Evolutionary conservation across 2,888 invertebrate species (phyloP).

Genomic region (Nomada hirtipes): DNA sequence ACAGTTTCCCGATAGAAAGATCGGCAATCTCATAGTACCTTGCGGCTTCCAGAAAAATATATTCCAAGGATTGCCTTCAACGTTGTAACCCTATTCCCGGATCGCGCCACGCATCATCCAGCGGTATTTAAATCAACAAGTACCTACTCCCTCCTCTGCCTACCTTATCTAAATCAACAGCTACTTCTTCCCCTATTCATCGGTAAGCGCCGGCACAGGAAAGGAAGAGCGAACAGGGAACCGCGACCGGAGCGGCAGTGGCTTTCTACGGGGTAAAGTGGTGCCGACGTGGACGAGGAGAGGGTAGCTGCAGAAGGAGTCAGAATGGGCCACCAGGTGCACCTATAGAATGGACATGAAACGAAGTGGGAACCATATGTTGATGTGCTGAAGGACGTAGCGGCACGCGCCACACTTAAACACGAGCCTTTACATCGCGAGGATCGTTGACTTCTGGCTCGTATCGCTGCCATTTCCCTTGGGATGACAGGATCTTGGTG

Average conservation of each 20-base stretch:
- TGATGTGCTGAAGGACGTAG: constrained; percentile 79
- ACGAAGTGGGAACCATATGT: constrained; percentile 82
- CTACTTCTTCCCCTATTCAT: constrained; percentile 16
- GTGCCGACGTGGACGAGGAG: constrained; percentile 57
- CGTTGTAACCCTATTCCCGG: background rate
- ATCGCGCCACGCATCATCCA: background rate
- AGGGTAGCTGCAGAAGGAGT: constrained; percentile 60
- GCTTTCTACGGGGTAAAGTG: constrained; percentile 32
- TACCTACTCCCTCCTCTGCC: background rate
- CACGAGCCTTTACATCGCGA: constrained; percentile 77
- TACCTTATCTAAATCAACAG: constrained; percentile 38
- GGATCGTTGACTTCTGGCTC: constrained; percentile 61
- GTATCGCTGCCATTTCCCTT: background rate
- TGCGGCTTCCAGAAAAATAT: too few relatives aligned
- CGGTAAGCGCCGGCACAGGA: constrained; percentile 24
- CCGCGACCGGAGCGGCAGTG: constrained; percentile 16
- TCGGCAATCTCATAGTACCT: too few relatives aligned
- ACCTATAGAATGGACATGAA: constrained; percentile 79
- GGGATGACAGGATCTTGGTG: constrained; percentile 18
- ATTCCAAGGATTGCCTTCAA: background rate
- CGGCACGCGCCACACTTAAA: constrained; percentile 83
- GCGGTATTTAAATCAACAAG: constrained; percentile 28
- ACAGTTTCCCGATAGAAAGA: too few relatives aligned
- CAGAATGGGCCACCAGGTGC: constrained; percentile 70
- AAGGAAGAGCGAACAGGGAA: constrained; percentile 23